A percentile compares a stretch with the other conserved stretches of the same genome.
Conservation (phyloP, 2,113 vertebrate species). For the Brienomyrus brachyistius region DNA sequence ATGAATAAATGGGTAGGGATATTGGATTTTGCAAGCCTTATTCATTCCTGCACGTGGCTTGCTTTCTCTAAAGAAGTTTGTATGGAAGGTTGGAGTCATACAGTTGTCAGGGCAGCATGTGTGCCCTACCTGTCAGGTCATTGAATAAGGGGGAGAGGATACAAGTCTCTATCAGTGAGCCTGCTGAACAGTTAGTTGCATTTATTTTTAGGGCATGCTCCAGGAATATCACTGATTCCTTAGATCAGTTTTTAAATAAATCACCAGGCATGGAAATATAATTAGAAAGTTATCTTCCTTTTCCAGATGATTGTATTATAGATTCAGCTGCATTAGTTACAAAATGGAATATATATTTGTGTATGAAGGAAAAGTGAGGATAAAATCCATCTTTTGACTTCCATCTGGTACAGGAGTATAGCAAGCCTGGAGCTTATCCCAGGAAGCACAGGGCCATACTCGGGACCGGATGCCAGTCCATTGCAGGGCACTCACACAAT, state of each 20-base stretch:
- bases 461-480: background rate
- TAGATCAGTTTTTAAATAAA: slow-evolving; percentile 51
- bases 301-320: background rate
- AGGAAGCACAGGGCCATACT: background rate
- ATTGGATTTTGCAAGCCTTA: background rate
- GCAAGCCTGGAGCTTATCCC: background rate
- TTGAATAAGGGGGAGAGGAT: background rate
- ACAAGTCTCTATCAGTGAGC: slow-evolving; percentile 32
- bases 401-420: background rate
- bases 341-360: background rate
- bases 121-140: background rate
- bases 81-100: background rate
- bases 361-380: too few species aligned
- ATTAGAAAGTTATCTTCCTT: slow-evolving; percentile 30
- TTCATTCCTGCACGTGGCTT: background rate
- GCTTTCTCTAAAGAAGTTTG: background rate
- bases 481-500: background rate
- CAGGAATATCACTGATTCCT: slow-evolving; percentile 41
- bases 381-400: background rate
- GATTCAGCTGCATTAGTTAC: background rate
- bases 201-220: slow-evolving; percentile 42
- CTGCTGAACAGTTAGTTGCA: slow-evolving; percentile 46
- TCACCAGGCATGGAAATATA: slow-evolving; percentile 48
- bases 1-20: background rate
- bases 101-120: background rate